These are phyloP conservation scores for Xanthorhoe spadicearia DNA, from an alignment of 2,888 invertebrate species.

Conservation along the genomic window DNA sequence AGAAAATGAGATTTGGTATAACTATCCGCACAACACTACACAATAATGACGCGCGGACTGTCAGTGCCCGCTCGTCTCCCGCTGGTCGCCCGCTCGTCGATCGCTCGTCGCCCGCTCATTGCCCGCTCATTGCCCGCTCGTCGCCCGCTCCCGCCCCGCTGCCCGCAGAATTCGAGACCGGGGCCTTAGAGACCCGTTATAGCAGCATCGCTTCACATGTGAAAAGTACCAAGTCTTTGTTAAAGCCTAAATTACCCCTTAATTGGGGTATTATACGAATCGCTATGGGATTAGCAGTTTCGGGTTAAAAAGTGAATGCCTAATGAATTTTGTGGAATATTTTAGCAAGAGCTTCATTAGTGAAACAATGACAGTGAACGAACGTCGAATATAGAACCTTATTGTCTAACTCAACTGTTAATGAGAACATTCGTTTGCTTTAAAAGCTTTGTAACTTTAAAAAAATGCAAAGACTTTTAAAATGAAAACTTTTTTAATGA, in stretches of 20 bases:
- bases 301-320: constrained; percentile 23
- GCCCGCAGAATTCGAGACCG: too few relatives aligned
- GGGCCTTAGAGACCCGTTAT: too few relatives aligned
- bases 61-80: too few relatives aligned
- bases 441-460: background rate
- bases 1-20: too few relatives aligned
- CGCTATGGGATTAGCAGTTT: constrained; percentile 39
- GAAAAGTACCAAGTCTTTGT: constrained; percentile 20
- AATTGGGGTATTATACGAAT: constrained; percentile 44
- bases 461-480: background rate
- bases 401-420: background rate
- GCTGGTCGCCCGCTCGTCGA: too few relatives aligned
- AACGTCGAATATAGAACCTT: background rate
- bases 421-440: background rate
- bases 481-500: background rate
- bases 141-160: too few relatives aligned
- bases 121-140: too few relatives aligned
- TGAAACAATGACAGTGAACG: constrained; percentile 2
- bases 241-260: constrained; percentile 40
- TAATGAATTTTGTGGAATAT: constrained; percentile 19
- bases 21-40: too few relatives aligned
- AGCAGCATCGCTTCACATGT: constrained; percentile 3
- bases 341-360: constrained; percentile 17
- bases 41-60: too few relatives aligned
- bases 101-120: too few relatives aligned